Evolutionary conservation across 2,113 vertebrate genomes (phyloP), one percentile per base, ranked within the genome.

Genomic region (Ciconia stormi): DNA sequence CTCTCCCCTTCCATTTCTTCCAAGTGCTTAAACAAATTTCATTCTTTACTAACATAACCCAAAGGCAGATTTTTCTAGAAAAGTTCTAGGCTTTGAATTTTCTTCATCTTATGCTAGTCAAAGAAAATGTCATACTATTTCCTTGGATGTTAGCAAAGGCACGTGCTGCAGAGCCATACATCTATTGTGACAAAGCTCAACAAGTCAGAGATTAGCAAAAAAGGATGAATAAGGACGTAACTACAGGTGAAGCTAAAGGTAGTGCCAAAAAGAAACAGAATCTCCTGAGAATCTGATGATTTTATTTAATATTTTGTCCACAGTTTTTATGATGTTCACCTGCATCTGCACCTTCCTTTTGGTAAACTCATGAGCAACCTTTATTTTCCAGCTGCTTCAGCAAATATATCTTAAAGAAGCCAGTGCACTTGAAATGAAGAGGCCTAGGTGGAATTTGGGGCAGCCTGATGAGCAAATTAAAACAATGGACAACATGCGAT

Each of bases 31-130:
- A 73, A 72, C 25, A 76, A 66, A 92, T 89, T 92, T 91, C 30
- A 63, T 74, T 95, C 49, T 72, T 89, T 49, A 84, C 52, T 79
- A 87, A 87, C 6, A 3, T 81, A 67, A 53, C 27, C 36, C 91
- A 72, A 46, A 87, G 21, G 52, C 19, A 92, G 47, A 76, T 62
- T 69, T 67, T 49, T 85, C 61, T 84, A 6, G 46, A 40, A 65
- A 91, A 77, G 15, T 34, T 74, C 30, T 32, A 73, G 70, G 46
- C 42, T 83, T 72, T 90, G 55, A 74, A 81, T 92, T 91, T 90
- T 93, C 27, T 87, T 71, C 44, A 47, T 46, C 76, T 90, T 47
- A 36, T 22, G 29, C 20, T 27, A 92, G 72, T 92, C 63, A 78
- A 88, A 88, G 58, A 46, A 85, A 83, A 94, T 44, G 58, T 70